Evolutionary conservation across 2,888 invertebrate species (phyloP).

Genomic region (Peribatodes rhomboidaria): DNA sequence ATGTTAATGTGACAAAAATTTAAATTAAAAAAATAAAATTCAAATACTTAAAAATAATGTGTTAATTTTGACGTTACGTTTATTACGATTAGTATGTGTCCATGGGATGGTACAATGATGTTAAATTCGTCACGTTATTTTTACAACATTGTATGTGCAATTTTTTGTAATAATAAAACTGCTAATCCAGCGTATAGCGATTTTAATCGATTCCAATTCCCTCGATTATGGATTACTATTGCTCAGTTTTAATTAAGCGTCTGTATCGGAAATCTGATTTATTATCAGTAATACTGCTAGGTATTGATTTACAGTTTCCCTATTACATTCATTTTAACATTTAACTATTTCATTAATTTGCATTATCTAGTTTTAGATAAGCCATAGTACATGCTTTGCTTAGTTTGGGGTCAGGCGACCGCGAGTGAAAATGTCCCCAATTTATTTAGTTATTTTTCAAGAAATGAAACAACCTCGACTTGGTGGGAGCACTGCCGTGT

Average conservation of each 20-base stretch:
- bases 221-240: slow-evolving; percentile 18
- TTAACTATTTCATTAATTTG: not conserved
- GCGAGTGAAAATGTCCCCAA: too few species aligned
- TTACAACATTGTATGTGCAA: not conserved
- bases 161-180: not conserved
- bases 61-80: too few species aligned
- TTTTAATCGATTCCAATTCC: slow-evolving; percentile 16
- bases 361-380: too few species aligned
- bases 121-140: not conserved
- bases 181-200: not conserved
- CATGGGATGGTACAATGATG: not conserved
- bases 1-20: too few species aligned
- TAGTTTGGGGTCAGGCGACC: too few species aligned
- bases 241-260: slow-evolving; percentile 28
- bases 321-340: slow-evolving; percentile 3
- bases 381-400: too few species aligned
- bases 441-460: too few species aligned
- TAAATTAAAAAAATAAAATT: too few species aligned
- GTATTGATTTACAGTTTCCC: slow-evolving; percentile 22
- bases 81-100: too few species aligned
- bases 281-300: slow-evolving; percentile 9
- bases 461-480: too few species aligned
- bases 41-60: too few species aligned
- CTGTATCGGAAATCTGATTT: slow-evolving; percentile 27
- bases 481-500: too few species aligned